Percentiles rank a stretch among this genome's conserved stretches.
Conservation (phyloP, 35 echinoderm and acorn worm species). For the Nesometra sesokonis region DNA sequence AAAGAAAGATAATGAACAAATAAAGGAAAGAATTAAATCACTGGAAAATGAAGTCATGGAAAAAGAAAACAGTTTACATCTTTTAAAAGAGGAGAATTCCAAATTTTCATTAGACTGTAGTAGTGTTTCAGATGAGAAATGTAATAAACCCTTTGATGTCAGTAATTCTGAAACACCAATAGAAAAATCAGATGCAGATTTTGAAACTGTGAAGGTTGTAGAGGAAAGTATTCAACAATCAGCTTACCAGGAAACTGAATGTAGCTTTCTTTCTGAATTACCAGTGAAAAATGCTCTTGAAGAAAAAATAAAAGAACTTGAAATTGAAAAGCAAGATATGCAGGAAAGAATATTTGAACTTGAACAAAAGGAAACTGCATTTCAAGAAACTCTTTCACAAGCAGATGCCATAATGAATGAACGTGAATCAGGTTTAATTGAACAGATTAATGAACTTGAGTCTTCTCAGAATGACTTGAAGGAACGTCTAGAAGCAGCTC, state of each 20-base stretch:
- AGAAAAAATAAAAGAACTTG: constrained; percentile 1
- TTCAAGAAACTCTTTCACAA: constrained; percentile 65
- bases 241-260: background rate
- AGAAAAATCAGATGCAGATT: background rate
- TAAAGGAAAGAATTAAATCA: no score
- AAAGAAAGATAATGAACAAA: no score
- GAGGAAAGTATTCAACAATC: background rate
- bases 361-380: constrained; percentile 58
- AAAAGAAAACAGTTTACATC: background rate
- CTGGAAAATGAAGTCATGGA: no score
- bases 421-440: constrained; percentile 37
- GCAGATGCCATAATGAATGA: constrained; percentile 84
- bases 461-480: constrained; percentile 48
- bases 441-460: constrained; percentile 55
- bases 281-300: background rate
- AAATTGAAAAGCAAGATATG: constrained; percentile 37
- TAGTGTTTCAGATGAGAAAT: no score
- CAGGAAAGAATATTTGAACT: constrained; percentile 42
- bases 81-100: background rate
- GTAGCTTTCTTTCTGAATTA: background rate
- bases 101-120: no score
- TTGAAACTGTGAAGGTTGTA: background rate
- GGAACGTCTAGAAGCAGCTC: constrained; percentile 19
- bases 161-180: no score
- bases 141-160: no score